phyloP scores from a whole-genome alignment of 2,113 vertebrate species.

The Cottus gobio region DNA sequence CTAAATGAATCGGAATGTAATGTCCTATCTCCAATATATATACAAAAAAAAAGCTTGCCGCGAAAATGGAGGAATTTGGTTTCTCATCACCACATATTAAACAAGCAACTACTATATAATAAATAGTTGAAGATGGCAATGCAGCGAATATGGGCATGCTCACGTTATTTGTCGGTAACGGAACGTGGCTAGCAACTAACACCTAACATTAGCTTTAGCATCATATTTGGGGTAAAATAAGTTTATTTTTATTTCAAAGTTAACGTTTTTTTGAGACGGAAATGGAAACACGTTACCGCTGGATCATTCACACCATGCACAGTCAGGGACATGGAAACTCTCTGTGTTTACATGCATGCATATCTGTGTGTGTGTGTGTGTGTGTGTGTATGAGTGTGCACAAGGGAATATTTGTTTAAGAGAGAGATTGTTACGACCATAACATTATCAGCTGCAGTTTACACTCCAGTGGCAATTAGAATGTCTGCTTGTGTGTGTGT shows the following conservation, averaged over 20 bases:
- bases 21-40: too few species aligned
- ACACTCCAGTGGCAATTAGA: conserved; percentile 56
- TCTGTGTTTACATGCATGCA: not conserved
- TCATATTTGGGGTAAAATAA: not conserved
- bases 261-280: too few species aligned
- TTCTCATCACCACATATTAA: not conserved
- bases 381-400: not conserved
- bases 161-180: not conserved
- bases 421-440: conserved; percentile 46
- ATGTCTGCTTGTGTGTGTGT: conserved; percentile 11
- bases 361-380: not conserved
- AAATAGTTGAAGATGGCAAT: not conserved
- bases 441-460: conserved; percentile 58
- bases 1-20: too few species aligned
- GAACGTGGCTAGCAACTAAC: too few species aligned
- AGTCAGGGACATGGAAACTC: too few species aligned
- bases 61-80: not conserved
- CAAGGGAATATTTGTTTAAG: conserved; percentile 56
- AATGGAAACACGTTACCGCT: not conserved
- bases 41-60: not conserved
- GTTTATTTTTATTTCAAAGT: too few species aligned
- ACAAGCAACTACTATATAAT: not conserved
- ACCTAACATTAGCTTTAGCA: not conserved
- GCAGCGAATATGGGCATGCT: too few species aligned
- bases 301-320: too few species aligned